A percentile compares a stretch with the other conserved stretches of the same genome.
These are phyloP conservation scores for Gastrophysa polygoni DNA, from an alignment of 2,888 invertebrate species.

Conservation along the genomic window DNA sequence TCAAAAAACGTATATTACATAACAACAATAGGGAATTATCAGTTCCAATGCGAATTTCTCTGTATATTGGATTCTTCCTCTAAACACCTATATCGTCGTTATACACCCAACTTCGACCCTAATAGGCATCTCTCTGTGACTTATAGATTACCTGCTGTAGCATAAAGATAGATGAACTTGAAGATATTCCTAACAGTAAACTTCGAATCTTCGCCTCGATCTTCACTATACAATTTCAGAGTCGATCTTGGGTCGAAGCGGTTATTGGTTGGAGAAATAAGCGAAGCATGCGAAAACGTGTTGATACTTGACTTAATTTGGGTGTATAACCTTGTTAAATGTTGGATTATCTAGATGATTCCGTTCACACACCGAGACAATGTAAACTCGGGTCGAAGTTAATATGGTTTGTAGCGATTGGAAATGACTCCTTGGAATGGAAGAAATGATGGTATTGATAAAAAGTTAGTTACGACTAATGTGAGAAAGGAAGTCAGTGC, in stretches of 20 bases:
- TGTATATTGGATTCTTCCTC: no score
- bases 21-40: no score
- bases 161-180: background rate
- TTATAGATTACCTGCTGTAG: background rate
- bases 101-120: background rate
- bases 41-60: no score
- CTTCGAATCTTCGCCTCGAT: background rate
- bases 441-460: background rate
- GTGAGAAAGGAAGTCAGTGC: no score
- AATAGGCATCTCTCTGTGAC: background rate
- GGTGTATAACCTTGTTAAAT: slow-evolving; percentile 12
- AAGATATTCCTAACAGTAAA: background rate
- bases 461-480: background rate
- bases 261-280: slow-evolving; percentile 1
- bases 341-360: slow-evolving; percentile 7
- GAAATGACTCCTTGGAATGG: background rate
- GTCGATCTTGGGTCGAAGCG: background rate
- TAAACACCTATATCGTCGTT: background rate
- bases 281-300: slow-evolving; percentile 11
- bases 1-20: no score
- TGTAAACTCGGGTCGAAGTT: background rate
- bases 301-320: slow-evolving; percentile 13
- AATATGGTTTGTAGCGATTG: background rate
- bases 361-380: slow-evolving; percentile 12
- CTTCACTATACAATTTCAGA: background rate